Conservation (phyloP, 92 coral and sea anemone species). For the Epizoanthus stellaris region DNA sequence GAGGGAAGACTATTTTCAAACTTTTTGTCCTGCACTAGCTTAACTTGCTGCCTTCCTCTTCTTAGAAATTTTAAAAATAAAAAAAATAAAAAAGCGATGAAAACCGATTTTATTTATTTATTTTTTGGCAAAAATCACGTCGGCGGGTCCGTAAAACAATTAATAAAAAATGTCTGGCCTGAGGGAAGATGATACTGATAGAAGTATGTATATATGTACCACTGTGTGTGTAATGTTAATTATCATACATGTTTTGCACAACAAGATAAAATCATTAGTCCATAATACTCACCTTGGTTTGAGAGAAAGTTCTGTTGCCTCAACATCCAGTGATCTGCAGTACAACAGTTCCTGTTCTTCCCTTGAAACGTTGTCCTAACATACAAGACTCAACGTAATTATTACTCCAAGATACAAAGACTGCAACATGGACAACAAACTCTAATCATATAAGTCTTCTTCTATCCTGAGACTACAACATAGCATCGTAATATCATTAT, state of each 20-base stretch:
- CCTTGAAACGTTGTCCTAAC: conserved; percentile 69
- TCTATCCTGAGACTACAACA: background rate
- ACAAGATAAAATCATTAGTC: background rate
- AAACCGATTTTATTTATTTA: too few species aligned
- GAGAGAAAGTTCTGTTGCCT: conserved; percentile 82
- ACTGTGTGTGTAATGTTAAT: background rate
- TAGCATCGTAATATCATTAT: background rate
- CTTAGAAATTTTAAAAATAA: too few species aligned
- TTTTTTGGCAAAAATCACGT: too few species aligned
- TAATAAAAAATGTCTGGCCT: too few species aligned
- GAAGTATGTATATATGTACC: too few species aligned
- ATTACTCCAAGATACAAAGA: background rate
- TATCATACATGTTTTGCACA: background rate
- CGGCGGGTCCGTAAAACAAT: too few species aligned
- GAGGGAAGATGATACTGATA: too few species aligned
- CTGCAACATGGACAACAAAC: background rate
- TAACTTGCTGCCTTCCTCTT: too few species aligned
- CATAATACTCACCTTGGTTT: conserved; percentile 68
- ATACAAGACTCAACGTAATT: background rate
- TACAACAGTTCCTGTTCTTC: conserved; percentile 69
- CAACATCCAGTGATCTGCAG: conserved; percentile 70
- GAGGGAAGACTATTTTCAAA: too few species aligned
- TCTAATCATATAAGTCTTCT: too few species aligned
- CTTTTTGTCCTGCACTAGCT: too few species aligned
- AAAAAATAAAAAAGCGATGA: too few species aligned